A percentile compares a stretch with the other conserved stretches of the same genome.
phyloP scores from a whole-genome alignment of 2,888 invertebrate species.

The Ectobius pallidus region DNA sequence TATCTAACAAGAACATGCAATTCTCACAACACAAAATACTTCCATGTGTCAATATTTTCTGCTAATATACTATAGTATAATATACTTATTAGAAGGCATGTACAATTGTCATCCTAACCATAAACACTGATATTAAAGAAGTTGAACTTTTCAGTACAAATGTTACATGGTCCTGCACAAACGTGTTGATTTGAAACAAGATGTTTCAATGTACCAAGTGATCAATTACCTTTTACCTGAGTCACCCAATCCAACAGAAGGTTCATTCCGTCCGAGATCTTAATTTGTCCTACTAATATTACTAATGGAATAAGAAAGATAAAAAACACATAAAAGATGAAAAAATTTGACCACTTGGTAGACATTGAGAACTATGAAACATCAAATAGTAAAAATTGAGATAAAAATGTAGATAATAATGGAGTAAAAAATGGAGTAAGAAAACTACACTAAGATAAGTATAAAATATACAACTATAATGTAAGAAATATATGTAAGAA shows the following conservation, averaged over 20 bases:
- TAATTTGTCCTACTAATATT: neutral
- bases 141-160: too few species aligned
- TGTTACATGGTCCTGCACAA: too few species aligned
- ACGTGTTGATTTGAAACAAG: slow-evolving; percentile 33
- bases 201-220: slow-evolving; percentile 41
- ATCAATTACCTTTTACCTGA: slow-evolving; percentile 42
- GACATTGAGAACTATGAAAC: slow-evolving; percentile 36
- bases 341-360: slow-evolving; percentile 46
- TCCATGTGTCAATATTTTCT: too few species aligned
- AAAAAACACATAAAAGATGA: slow-evolving; percentile 34
- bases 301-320: slow-evolving; percentile 7
- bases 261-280: neutral
- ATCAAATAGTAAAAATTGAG: slow-evolving; percentile 42
- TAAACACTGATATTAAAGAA: too few species aligned
- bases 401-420: slow-evolving; percentile 44
- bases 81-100: too few species aligned
- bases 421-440: too few species aligned
- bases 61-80: too few species aligned
- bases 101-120: too few species aligned
- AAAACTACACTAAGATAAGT: slow-evolving; percentile 28
- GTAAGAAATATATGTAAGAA: slow-evolving; percentile 46
- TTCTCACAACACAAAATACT: too few species aligned
- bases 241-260: neutral
- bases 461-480: slow-evolving; percentile 44
- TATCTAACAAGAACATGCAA: too few species aligned